phyloP scores from a whole-genome alignment of 64 coral and sea anemone genomes.

The Montipora sp. region DNA sequence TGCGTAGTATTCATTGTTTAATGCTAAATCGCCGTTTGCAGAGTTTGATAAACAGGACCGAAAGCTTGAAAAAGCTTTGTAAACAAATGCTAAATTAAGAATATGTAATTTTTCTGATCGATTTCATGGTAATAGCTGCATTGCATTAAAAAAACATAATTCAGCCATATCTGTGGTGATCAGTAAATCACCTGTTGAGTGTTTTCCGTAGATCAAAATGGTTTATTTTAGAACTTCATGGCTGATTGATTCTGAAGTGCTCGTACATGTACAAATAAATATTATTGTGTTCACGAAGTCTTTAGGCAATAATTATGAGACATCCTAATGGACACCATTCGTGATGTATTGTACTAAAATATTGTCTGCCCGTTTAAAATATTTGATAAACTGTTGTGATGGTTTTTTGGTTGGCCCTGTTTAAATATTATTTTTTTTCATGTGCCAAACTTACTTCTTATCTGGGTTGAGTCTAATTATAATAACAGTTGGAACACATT shows the following conservation, averaged over 20 bases:
- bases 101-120: background rate
- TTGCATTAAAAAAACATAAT: background rate
- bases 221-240: background rate
- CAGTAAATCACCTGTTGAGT: background rate
- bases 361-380: too few relatives aligned
- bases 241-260: background rate
- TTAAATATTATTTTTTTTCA: too few relatives aligned
- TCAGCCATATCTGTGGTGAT: background rate
- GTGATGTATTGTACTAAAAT: too few relatives aligned
- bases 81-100: background rate
- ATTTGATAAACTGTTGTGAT: too few relatives aligned
- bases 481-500: too few relatives aligned
- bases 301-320: too few relatives aligned
- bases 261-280: background rate
- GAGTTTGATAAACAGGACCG: background rate
- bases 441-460: too few relatives aligned
- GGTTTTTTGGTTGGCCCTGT: too few relatives aligned
- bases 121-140: too few relatives aligned
- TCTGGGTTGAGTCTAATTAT: too few relatives aligned
- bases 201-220: background rate
- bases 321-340: too few relatives aligned
- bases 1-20: too few relatives aligned
- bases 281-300: background rate
- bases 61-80: background rate
- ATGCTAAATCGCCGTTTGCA: constrained; percentile 15